Evolutionary conservation across 2,797 vertebrate genomes (phyloP).

Genomic region (Crypturellus tataupa): DNA sequence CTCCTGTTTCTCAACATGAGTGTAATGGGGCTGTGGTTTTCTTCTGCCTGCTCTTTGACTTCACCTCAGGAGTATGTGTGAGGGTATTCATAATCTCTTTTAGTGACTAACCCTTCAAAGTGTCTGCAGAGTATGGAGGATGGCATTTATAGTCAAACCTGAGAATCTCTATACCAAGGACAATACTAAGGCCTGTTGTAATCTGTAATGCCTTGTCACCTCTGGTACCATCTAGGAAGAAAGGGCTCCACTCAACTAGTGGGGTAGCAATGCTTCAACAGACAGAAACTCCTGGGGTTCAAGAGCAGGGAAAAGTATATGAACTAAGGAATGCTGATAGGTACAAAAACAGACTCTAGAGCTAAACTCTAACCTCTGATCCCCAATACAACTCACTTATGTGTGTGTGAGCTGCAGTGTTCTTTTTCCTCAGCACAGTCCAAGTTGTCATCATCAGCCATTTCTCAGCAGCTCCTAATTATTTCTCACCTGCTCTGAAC

Average conservation of each 20-base stretch:
- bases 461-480: constrained; percentile 60
- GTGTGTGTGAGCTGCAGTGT: background rate
- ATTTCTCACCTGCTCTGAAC: constrained; percentile 51
- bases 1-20: background rate
- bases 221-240: background rate
- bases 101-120: background rate
- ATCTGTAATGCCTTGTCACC: background rate
- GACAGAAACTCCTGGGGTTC: background rate
- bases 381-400: background rate
- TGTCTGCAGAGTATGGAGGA: background rate
- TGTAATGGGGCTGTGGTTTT: background rate
- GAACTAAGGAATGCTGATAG: background rate
- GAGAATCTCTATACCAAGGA: background rate
- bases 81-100: background rate
- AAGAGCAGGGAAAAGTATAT: background rate
- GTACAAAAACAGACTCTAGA: background rate
- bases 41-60: background rate
- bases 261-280: background rate
- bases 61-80: background rate
- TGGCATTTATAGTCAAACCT: background rate
- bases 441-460: background rate
- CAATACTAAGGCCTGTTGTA: background rate
- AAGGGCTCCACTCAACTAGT: background rate
- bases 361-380: background rate
- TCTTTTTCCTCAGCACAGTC: constrained; percentile 20